Percentiles rank a stretch among this genome's conserved stretches.
phyloP scores from a whole-genome alignment of 2,888 invertebrate genomes.

The Byasa hedistus region DNA sequence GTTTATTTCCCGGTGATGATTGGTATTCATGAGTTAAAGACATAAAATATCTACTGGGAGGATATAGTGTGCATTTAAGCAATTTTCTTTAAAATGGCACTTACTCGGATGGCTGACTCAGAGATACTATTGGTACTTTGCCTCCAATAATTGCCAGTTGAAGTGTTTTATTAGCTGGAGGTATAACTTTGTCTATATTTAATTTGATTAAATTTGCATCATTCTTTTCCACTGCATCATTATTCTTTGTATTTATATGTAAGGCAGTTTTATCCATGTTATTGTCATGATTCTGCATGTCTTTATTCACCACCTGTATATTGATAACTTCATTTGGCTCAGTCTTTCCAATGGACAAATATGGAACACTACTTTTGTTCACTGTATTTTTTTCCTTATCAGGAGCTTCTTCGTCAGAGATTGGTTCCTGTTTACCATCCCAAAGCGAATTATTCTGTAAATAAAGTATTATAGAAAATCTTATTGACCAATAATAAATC shows the following conservation, averaged over 20 bases:
- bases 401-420: conserved; percentile 54
- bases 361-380: conserved; percentile 35
- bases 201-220: not conserved
- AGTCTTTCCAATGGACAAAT: conserved; percentile 51
- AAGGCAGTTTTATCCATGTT: too few relatives aligned
- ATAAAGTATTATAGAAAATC: not conserved
- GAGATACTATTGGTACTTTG: not conserved
- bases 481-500: too few relatives aligned
- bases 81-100: not conserved
- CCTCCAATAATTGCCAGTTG: not conserved
- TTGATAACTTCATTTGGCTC: conserved; percentile 38
- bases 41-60: too few relatives aligned
- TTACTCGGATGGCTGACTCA: not conserved
- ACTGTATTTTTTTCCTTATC: conserved; percentile 27
- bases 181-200: not conserved
- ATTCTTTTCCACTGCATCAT: not conserved
- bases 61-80: too few relatives aligned
- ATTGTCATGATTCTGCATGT: not conserved
- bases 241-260: not conserved
- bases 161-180: not conserved
- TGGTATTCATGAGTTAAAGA: too few relatives aligned
- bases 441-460: conserved; percentile 38
- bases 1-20: too few relatives aligned
- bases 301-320: not conserved
- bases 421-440: conserved; percentile 60